Evolutionary conservation across 1,140 invertebrate genomes (phyloP).

Genomic region (Drosophila takahashii): DNA sequence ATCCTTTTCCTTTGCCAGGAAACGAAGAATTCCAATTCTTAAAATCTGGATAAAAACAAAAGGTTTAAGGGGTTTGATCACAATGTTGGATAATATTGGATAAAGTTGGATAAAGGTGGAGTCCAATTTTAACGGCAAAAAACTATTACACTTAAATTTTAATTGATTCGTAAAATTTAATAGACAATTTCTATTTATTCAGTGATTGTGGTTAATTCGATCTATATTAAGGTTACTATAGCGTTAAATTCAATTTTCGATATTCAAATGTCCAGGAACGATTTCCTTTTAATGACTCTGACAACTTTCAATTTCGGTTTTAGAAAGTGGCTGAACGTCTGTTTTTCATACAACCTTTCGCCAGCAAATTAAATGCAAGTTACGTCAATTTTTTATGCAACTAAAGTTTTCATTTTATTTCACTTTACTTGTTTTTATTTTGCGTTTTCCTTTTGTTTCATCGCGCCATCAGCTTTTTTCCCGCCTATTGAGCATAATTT

Average conservation of each 20-base stretch:
- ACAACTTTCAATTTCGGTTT: conserved; percentile 59
- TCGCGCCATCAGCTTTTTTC: conserved; percentile 9
- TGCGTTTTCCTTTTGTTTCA: conserved; percentile 4
- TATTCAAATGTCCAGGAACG: conserved; percentile 27
- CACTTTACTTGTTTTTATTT: conserved; percentile 10
- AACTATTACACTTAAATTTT: too few species aligned
- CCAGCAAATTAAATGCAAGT: conserved; percentile 57
- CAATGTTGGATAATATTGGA: too few species aligned
- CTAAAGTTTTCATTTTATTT: conserved; percentile 34
- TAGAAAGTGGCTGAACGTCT: conserved; percentile 54
- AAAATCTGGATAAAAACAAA: too few species aligned
- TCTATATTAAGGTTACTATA: background rate
- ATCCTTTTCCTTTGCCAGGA: conserved; percentile 87
- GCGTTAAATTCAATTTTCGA: background rate
- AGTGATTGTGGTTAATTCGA: background rate
- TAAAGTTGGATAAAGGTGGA: too few species aligned
- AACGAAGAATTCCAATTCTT: too few species aligned
- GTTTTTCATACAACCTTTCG: conserved; percentile 52
- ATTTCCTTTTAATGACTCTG: conserved; percentile 22
- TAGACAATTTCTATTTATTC: background rate
- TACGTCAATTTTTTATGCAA: conserved; percentile 57
- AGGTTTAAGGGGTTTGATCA: conserved; percentile 72
- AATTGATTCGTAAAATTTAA: background rate
- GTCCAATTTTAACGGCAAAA: too few species aligned
- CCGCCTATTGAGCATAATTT: conserved; percentile 50